phyloP scores from a whole-genome alignment of 2,797 vertebrate genomes.

The Enteromius trimaculatus region DNA sequence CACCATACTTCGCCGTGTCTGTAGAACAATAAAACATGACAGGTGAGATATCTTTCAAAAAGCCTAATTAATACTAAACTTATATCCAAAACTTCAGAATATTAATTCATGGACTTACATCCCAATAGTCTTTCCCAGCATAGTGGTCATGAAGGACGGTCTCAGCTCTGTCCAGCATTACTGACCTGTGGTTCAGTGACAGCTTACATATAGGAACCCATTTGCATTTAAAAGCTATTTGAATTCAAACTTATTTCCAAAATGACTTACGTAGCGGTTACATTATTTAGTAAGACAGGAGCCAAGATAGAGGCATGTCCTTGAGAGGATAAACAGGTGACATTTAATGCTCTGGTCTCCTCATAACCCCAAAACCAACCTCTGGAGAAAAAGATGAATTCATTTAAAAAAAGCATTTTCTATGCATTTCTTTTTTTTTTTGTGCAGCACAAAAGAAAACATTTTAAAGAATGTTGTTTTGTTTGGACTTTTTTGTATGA shows the following conservation, averaged over 20 bases:
- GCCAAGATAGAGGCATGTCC: slow-evolving; percentile 94
- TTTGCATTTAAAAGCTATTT: background rate
- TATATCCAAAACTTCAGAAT: background rate
- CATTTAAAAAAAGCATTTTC: too few relatives aligned
- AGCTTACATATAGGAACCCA: background rate
- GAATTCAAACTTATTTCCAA: background rate
- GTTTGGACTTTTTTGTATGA: background rate
- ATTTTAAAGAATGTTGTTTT: background rate
- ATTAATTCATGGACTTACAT: slow-evolving; percentile 82
- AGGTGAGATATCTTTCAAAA: background rate
- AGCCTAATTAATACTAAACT: background rate
- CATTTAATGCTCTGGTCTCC: slow-evolving; percentile 88
- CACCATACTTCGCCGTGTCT: slow-evolving; percentile 97
- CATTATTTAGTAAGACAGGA: slow-evolving; percentile 85
- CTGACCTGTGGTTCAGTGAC: slow-evolving; percentile 80
- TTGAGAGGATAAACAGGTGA: slow-evolving; percentile 92
- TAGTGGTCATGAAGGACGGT: slow-evolving; percentile 97
- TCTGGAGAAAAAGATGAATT: slow-evolving; percentile 68
- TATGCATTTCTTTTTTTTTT: background rate
- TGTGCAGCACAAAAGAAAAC: background rate
- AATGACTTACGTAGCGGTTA: slow-evolving; percentile 85
- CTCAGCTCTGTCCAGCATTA: slow-evolving; percentile 97
- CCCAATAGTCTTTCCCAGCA: slow-evolving; percentile 96
- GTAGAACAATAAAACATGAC: background rate
- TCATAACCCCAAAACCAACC: slow-evolving; percentile 99